phyloP scores from a whole-genome alignment of 2,113 vertebrate species.

The Cephalopholis sonnerati region DNA sequence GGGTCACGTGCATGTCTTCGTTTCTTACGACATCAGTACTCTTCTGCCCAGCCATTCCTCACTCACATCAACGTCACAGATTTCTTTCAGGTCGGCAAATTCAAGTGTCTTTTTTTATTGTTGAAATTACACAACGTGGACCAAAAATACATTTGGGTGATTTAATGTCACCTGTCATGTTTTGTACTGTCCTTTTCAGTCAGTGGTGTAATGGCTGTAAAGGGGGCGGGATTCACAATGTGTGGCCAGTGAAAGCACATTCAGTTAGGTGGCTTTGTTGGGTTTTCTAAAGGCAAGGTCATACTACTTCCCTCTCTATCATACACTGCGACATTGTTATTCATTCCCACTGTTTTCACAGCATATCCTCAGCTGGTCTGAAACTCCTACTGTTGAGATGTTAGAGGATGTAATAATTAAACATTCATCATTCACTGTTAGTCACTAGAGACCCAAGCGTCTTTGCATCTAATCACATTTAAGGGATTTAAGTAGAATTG shows the following conservation, averaged over 20 bases:
- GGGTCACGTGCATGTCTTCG: conserved; percentile 60
- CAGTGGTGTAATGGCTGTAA: conserved; percentile 40
- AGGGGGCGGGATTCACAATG: background rate
- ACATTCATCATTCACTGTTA: background rate
- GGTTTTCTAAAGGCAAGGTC: conserved; percentile 33
- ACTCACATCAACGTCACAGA: conserved; percentile 3
- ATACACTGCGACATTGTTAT: conserved; percentile 23
- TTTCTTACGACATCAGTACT: conserved; percentile 32
- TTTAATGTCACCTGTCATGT: conserved; percentile 34
- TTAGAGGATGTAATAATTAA: background rate
- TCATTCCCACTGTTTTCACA: background rate
- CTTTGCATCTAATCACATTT: background rate
- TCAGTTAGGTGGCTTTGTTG: conserved; percentile 20
- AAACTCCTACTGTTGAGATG: conserved; percentile 4
- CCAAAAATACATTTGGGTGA: conserved; percentile 73
- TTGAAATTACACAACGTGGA: conserved; percentile 68
- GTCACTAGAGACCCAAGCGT: background rate
- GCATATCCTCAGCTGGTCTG: conserved; percentile 10
- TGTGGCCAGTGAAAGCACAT: conserved; percentile 58
- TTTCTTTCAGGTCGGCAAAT: conserved; percentile 38
- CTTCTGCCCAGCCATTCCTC: conserved; percentile 42
- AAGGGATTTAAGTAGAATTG: conserved; percentile 18
- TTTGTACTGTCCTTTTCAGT: conserved; percentile 49
- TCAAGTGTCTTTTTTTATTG: conserved; percentile 46
- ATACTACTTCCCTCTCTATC: conserved; percentile 30